phyloP scores from a whole-genome alignment of 2,797 vertebrate species.

The Discoglossus pictus region DNA sequence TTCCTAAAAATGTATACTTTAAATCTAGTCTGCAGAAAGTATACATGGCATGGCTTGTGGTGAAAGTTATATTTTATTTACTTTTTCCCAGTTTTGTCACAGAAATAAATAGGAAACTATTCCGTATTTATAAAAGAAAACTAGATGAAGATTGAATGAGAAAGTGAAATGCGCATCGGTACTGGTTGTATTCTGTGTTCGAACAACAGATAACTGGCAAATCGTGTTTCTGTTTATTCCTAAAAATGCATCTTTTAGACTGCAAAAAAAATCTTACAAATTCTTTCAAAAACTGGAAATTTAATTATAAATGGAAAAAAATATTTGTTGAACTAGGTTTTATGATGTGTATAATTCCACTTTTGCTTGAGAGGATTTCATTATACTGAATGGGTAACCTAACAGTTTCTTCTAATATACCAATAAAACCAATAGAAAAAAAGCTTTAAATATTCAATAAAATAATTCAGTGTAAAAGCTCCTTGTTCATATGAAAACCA shows the following conservation, averaged over 20 bases:
- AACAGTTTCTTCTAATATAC: neutral
- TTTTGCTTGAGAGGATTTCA: conserved; percentile 11
- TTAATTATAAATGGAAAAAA: conserved; percentile 36
- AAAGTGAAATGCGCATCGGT: too few species aligned
- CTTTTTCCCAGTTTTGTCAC: conserved; percentile 56
- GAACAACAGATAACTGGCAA: conserved; percentile 19
- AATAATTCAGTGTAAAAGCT: conserved; percentile 66
- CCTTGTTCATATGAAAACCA: conserved; percentile 66
- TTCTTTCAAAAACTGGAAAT: conserved; percentile 27
- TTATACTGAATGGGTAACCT: neutral
- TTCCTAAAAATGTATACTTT: conserved; percentile 30
- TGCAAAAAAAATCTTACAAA: conserved; percentile 32
- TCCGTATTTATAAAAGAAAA: conserved; percentile 63
- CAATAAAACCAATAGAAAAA: conserved; percentile 1
- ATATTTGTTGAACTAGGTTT: too few species aligned
- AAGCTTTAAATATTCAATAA: conserved; percentile 21
- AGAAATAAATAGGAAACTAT: conserved; percentile 63
- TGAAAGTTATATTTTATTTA: conserved; percentile 50
- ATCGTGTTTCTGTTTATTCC: conserved; percentile 21
- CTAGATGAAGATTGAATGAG: too few species aligned
- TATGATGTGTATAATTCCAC: too few species aligned
- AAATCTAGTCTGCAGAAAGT: too few species aligned
- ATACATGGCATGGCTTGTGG: conserved; percentile 66
- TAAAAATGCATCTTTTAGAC: conserved; percentile 30
- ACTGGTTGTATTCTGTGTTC: conserved; percentile 4